Conservation (phyloP, 2,888 invertebrate species). For the Enchytraeus crypticus region DNA sequence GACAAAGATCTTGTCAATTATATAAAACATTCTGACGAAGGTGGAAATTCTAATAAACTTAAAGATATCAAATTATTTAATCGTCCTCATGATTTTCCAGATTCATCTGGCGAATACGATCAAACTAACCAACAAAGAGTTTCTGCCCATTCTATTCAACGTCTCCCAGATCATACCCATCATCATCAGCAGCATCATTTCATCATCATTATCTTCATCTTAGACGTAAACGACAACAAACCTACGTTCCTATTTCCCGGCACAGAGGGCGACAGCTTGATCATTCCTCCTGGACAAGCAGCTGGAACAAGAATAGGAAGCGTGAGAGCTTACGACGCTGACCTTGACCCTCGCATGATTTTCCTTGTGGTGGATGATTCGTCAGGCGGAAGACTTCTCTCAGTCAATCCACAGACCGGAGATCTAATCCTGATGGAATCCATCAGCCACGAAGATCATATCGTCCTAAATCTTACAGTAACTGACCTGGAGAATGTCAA, state of each 20-base stretch:
- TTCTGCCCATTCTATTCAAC: not conserved
- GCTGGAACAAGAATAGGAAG: not conserved
- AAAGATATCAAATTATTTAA: too few relatives aligned
- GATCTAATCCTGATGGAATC: not conserved
- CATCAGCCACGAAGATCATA: not conserved
- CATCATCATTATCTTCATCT: not conserved
- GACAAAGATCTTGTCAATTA: too few relatives aligned
- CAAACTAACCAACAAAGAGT: too few relatives aligned
- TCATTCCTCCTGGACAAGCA: not conserved
- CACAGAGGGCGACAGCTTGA: not conserved
- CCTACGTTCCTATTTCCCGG: not conserved
- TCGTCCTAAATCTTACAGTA: not conserved
- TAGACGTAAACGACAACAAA: constrained; percentile 3
- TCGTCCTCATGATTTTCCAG: too few relatives aligned
- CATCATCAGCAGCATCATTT: too few relatives aligned
- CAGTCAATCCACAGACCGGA: not conserved
- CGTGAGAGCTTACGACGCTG: not conserved
- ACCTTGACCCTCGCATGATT: not conserved
- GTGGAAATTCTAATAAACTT: too few relatives aligned
- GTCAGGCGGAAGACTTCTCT: not conserved
- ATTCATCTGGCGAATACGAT: too few relatives aligned
- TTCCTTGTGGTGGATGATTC: not conserved
- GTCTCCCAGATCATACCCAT: not conserved
- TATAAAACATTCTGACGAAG: too few relatives aligned
- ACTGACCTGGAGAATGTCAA: not conserved